Conservation (phyloP, 2,888 invertebrate genomes). For the Cosmia pyralina region DNA sequence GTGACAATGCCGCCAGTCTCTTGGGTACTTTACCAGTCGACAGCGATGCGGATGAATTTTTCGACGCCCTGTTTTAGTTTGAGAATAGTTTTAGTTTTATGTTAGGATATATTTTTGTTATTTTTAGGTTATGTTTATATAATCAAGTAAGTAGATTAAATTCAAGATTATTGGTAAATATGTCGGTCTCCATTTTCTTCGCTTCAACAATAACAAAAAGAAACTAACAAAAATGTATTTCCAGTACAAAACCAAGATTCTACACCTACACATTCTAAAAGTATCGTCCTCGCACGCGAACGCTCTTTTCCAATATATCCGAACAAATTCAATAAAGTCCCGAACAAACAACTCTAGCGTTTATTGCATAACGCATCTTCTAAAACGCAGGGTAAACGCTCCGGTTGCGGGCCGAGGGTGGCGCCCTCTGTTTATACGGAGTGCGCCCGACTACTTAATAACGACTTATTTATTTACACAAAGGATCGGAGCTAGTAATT, state of each 20-base stretch:
- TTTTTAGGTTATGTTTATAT: no score
- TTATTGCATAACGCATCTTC: constrained; percentile 74
- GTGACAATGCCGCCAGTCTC: no score
- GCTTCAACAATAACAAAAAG: neutral
- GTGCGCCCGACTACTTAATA: constrained; percentile 79
- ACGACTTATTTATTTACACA: constrained; percentile 84
- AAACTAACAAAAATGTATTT: neutral
- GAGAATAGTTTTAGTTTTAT: no score
- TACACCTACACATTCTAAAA: constrained; percentile 8
- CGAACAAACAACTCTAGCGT: constrained; percentile 67
- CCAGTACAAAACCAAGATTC: neutral
- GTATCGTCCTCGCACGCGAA: neutral
- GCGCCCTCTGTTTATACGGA: constrained; percentile 77
- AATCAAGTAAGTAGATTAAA: no score
- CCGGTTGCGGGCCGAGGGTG: constrained; percentile 60
- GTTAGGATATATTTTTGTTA: no score
- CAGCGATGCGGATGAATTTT: no score
- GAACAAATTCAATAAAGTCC: constrained; percentile 77
- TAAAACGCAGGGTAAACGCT: constrained; percentile 65
- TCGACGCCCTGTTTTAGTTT: no score
- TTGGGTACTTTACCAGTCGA: no score
- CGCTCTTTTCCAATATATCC: constrained; percentile 61
- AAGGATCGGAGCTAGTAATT: constrained; percentile 79
- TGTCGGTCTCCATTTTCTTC: neutral
- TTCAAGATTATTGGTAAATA: neutral